Conservation (phyloP, 2,113 vertebrate genomes). For the Pseudorectes ferrugineus region DNA sequence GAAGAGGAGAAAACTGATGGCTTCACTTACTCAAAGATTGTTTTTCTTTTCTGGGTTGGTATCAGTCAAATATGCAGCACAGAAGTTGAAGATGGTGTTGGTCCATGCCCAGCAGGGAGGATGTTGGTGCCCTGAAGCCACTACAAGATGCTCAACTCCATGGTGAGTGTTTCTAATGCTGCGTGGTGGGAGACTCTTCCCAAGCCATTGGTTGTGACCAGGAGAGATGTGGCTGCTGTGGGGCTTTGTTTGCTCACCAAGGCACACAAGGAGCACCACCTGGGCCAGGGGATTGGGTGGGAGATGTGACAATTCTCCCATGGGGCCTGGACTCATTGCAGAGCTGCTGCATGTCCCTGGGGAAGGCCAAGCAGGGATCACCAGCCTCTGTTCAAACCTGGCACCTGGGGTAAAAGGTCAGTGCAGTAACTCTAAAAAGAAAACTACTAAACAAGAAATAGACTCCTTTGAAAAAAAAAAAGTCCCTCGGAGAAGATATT, state of each 20-base stretch:
- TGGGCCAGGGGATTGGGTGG: neutral
- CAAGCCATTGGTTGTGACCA: neutral
- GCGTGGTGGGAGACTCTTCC: neutral
- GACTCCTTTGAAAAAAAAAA: neutral
- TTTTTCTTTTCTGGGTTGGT: neutral
- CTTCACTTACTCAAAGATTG: neutral
- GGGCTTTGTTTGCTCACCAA: neutral
- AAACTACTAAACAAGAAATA: conserved; percentile 49
- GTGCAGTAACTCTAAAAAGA: neutral
- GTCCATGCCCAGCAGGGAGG: neutral
- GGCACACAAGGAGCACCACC: neutral
- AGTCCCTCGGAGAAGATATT: conserved; percentile 52
- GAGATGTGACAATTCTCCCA: neutral
- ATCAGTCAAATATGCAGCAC: neutral
- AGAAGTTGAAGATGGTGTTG: neutral
- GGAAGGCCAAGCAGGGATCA: neutral
- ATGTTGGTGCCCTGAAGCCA: neutral
- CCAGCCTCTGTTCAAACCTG: neutral
- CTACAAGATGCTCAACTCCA: fast-evolving
- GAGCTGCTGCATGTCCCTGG: neutral
- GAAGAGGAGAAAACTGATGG: neutral
- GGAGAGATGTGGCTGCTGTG: neutral
- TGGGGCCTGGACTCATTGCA: fast-evolving
- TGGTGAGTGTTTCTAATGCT: neutral
- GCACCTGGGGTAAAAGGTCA: neutral